Evolutionary conservation across 2,888 invertebrate species (phyloP), one percentile per base, ranked within the genome.

Genomic region (Ophioninae sp.): DNA sequence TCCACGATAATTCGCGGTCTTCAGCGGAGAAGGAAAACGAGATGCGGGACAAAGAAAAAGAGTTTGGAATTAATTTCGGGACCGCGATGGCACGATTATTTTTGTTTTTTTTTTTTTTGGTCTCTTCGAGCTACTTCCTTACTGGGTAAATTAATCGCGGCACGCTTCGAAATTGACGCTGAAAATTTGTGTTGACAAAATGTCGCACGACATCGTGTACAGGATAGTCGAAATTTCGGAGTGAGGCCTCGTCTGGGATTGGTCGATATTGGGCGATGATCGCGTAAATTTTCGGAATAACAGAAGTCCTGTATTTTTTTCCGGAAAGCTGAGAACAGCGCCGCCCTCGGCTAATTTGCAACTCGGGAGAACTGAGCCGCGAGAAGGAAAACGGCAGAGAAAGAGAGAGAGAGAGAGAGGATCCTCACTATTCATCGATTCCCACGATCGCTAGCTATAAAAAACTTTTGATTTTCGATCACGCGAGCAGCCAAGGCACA

Each of bases 401-500:
- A 8, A 8, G 8, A 41, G 6, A 41, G 62, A 62, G 21, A 62
- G 21, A 62, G 23, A 20, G 62, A 62, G 21, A 17, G 41, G 72
- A 83, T 83, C 65, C 82, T 41, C 72, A 72, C 82, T 83, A 75
- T 79, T 59, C 69, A 70, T 67, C 86, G 79, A 86, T 89, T 89
- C 89, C 89, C 90, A 90, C 89, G 88, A 89, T 90, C 88, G 86
- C 85, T 75, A 74, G 81, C 85, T 85, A 88, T 87, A 90, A 89
- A 89, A 80, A 86, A 76, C 86, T 87, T 88, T 88, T 85, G 88
- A 87, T 87, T 89, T 88, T 88, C 87, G 88, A 88, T 90, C 90
- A 90, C 90, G 90, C 90, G 86, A 90, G 81, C 86, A 37, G n/a
- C 20, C 50, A 44, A 57, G 68, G 59, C 57, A 41, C 76, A 68